Evolutionary conservation across 30 jellyfish, hydroid and myxozoan genomes (phyloP).

Genomic region (Chrysaora quinquecirrha): DNA sequence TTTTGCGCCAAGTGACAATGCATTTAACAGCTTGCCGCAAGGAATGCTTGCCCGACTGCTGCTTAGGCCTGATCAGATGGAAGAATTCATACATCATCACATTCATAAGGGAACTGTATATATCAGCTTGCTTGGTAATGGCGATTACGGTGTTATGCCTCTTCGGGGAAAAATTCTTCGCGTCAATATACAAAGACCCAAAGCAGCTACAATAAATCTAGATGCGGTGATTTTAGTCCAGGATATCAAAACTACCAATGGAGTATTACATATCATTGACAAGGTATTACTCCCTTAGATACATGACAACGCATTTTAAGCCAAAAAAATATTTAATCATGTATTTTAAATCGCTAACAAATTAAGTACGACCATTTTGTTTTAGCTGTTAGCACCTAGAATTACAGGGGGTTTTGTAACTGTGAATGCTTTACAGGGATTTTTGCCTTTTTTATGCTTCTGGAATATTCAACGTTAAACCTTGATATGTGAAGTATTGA

Average conservation of each 20-base stretch:
- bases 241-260: constrained; percentile 48
- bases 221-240: constrained; percentile 18
- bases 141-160: constrained; percentile 56
- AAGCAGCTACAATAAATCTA: constrained; percentile 20
- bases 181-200: constrained; percentile 4
- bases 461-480: no score
- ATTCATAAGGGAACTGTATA: constrained; percentile 49
- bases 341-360: no score
- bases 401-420: no score
- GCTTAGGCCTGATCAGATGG: constrained; percentile 13
- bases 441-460: no score
- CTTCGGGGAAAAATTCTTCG: constrained; percentile 38
- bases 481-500: no score
- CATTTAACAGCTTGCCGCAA: constrained; percentile 34
- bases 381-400: no score
- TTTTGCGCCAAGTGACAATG: constrained; percentile 74
- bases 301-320: no score
- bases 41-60: constrained; percentile 28
- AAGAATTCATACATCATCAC: constrained; percentile 38
- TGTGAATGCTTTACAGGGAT: no score
- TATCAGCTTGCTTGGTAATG: constrained; percentile 11
- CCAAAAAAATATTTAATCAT: no score
- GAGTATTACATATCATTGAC: constrained; percentile 67
- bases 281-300: constrained; percentile 42
- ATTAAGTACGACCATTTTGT: no score